phyloP scores from a whole-genome alignment of 2,113 vertebrate species.

The Azemiops feae region DNA sequence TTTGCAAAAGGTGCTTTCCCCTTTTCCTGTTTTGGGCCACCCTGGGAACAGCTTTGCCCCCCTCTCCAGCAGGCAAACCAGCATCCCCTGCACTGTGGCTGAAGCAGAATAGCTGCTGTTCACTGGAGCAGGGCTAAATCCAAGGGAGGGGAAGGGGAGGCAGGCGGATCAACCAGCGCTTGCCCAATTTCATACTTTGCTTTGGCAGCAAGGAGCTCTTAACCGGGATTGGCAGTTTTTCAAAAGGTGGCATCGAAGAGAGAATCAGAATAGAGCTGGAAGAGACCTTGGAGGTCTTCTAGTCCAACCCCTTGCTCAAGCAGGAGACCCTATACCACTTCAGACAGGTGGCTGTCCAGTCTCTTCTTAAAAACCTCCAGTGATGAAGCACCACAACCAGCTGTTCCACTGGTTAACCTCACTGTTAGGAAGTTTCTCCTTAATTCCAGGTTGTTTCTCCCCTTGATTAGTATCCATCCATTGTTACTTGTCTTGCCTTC shows the following conservation, averaged over 20 bases:
- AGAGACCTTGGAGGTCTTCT: not conserved
- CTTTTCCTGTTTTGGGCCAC: too few species aligned
- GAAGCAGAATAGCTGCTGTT: conserved; percentile 77
- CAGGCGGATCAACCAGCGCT: not conserved
- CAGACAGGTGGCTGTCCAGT: not conserved
- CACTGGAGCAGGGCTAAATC: conserved; percentile 76
- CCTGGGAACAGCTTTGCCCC: not conserved
- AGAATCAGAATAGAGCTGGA: not conserved
- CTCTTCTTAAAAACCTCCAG: not conserved
- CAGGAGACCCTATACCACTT: not conserved
- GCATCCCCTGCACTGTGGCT: conserved; percentile 35
- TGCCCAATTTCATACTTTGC: not conserved
- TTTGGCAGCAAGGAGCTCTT: not conserved
- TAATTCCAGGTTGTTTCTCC: not conserved
- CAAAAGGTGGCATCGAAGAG: not conserved
- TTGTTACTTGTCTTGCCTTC: not conserved
- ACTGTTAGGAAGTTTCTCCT: not conserved
- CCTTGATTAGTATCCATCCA: not conserved
- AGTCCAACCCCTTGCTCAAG: not conserved
- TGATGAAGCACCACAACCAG: not conserved
- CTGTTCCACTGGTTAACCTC: not conserved
- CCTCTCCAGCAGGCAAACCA: not conserved
- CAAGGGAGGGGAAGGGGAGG: not conserved
- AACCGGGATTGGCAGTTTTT: not conserved
- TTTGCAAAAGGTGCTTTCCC: too few species aligned